These are phyloP conservation scores for Aleadryas rufinucha DNA, from an alignment of 2,113 vertebrate genomes.

Conservation along the genomic window DNA sequence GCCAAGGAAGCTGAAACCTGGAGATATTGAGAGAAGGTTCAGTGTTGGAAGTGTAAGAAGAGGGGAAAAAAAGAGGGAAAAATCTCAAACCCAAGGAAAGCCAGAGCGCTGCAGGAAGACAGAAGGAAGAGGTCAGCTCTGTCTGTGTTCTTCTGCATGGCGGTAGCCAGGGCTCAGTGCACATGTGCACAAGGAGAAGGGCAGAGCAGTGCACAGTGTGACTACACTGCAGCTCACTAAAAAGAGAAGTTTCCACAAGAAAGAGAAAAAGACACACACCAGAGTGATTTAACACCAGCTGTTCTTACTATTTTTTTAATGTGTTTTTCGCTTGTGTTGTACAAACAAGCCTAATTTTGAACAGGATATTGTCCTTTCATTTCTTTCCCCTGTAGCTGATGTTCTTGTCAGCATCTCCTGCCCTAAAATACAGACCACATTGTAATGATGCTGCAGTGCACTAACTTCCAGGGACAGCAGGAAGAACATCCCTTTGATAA, in stretches of 20 bases:
- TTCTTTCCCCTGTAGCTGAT: background rate
- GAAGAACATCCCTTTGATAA: background rate
- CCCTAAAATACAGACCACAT: background rate
- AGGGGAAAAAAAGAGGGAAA: background rate
- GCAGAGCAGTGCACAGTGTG: background rate
- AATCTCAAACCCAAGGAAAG: background rate
- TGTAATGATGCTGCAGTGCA: background rate
- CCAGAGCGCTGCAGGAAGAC: background rate
- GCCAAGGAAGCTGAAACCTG: background rate
- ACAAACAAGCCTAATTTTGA: background rate
- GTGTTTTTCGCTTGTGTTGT: background rate
- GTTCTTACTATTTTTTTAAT: background rate
- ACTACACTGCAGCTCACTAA: background rate
- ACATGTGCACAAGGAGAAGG: rapidly evolving
- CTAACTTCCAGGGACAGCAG: background rate
- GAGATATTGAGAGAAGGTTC: background rate
- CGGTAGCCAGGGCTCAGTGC: rapidly evolving
- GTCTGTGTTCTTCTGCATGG: background rate
- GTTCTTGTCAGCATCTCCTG: background rate
- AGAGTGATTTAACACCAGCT: background rate
- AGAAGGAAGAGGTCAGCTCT: background rate
- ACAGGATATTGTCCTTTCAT: background rate
- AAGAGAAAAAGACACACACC: background rate
- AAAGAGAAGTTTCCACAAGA: background rate
- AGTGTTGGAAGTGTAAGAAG: background rate